phyloP scores from a whole-genome alignment of 2,888 invertebrate species.

The Andrena marginata region DNA sequence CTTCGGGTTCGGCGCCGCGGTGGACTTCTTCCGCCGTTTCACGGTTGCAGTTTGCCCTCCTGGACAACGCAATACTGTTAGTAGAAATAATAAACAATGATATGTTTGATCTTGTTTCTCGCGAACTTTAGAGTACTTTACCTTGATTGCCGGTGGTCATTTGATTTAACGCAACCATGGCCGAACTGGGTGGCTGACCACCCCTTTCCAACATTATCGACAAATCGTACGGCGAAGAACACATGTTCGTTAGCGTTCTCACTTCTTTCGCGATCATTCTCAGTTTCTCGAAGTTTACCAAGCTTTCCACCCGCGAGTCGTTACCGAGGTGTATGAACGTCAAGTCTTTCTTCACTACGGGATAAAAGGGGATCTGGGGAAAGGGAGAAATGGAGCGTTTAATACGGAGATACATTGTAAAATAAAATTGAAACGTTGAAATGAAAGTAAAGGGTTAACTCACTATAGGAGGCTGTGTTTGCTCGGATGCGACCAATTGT shows the following conservation, averaged over 20 bases:
- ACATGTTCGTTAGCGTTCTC: constrained; percentile 95
- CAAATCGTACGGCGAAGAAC: constrained; percentile 96
- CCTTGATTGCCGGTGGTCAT: constrained; percentile 90
- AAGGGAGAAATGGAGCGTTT: neutral
- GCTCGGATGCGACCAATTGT: constrained; percentile 95
- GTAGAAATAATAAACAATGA: constrained; percentile 39
- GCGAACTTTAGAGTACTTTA: constrained; percentile 44
- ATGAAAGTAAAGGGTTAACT: constrained; percentile 85
- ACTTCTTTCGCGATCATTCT: constrained; percentile 99
- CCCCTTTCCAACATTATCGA: constrained; percentile 94
- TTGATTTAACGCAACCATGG: constrained; percentile 95
- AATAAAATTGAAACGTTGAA: constrained; percentile 61
- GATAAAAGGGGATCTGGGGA: constrained; percentile 93
- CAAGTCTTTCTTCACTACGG: constrained; percentile 96
- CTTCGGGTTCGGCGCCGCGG: constrained; percentile 96
- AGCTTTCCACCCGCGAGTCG: constrained; percentile 94
- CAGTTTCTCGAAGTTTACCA: constrained; percentile 99
- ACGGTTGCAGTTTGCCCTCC: constrained; percentile 92
- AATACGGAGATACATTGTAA: neutral
- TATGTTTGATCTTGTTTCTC: neutral
- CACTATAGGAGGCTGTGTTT: constrained; percentile 93
- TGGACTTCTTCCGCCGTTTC: constrained; percentile 95
- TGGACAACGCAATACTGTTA: constrained; percentile 77
- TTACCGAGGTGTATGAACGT: constrained; percentile 99
- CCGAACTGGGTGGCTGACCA: constrained; percentile 94